Percentiles rank a stretch among this genome's conserved stretches.
Evolutionary conservation across 2,113 vertebrate genomes (phyloP).

Genomic region (Phaethornis superciliosus): DNA sequence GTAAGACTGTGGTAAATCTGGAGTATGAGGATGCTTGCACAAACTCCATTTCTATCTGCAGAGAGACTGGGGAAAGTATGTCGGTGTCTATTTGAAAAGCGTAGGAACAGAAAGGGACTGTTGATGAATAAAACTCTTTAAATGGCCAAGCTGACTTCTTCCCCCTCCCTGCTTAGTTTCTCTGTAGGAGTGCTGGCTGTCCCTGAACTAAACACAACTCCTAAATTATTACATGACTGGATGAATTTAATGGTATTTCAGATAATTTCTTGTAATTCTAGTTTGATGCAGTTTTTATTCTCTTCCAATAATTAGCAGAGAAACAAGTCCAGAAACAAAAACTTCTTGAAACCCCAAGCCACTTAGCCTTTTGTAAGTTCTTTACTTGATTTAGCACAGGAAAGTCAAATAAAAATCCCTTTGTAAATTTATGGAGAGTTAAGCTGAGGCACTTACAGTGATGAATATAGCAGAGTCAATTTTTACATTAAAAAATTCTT

Average conservation of each 20-base stretch:
- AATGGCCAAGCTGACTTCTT: not conserved
- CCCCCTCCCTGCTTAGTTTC: not conserved
- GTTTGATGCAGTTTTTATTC: not conserved
- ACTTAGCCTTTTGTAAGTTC: not conserved
- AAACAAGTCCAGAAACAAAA: not conserved
- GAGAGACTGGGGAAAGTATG: not conserved
- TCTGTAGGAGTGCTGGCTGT: not conserved
- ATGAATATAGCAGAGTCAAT: not conserved
- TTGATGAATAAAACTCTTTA: not conserved
- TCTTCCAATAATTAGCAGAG: not conserved
- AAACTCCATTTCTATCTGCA: not conserved
- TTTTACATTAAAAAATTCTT: not conserved
- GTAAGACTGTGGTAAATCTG: not conserved
- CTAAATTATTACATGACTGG: rapidly evolving
- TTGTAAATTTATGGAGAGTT: not conserved
- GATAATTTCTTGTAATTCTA: not conserved
- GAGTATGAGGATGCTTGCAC: not conserved
- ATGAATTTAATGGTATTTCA: too few relatives aligned
- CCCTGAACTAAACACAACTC: not conserved
- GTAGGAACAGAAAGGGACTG: not conserved
- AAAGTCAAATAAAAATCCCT: not conserved
- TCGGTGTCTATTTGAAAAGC: not conserved
- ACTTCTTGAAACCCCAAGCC: not conserved
- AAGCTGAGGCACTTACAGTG: not conserved
- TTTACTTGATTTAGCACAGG: not conserved